These are phyloP conservation scores for Reticulitermes speratus DNA, from an alignment of 1,140 invertebrate genomes.

Conservation along the genomic window DNA sequence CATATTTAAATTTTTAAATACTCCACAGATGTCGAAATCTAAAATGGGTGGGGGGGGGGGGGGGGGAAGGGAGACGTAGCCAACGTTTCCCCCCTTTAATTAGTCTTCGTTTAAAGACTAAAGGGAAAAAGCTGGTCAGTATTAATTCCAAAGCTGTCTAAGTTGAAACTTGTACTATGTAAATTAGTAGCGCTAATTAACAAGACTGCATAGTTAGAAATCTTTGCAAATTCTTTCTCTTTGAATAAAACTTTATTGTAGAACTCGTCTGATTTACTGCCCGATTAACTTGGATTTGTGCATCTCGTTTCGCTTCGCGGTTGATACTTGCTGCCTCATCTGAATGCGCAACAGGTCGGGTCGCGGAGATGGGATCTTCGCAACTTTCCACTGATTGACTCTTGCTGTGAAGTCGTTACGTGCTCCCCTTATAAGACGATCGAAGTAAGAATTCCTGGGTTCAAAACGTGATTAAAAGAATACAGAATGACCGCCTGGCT, in stretches of 20 bases:
- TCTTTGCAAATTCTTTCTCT: background rate
- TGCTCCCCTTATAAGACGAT: background rate
- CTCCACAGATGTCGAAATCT: background rate
- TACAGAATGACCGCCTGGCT: too few species aligned
- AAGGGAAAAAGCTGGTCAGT: background rate
- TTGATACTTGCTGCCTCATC: background rate
- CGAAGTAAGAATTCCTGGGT: background rate
- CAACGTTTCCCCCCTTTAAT: background rate
- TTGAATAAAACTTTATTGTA: background rate
- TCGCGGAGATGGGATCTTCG: background rate
- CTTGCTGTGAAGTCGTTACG: background rate
- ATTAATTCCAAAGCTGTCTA: background rate
- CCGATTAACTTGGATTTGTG: background rate
- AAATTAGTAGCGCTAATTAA: background rate
- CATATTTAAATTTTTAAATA: too few species aligned
- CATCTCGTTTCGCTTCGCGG: background rate
- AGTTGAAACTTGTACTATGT: conserved; percentile 17
- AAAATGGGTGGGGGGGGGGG: background rate
- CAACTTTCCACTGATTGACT: background rate
- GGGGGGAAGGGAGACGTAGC: background rate
- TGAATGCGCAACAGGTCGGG: background rate
- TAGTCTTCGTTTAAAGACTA: background rate
- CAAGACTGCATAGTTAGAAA: background rate
- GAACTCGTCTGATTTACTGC: background rate
- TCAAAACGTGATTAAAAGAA: background rate